Evolutionary conservation across 2,113 vertebrate species (phyloP).

Genomic region (Arvicanthis niloticus): DNA sequence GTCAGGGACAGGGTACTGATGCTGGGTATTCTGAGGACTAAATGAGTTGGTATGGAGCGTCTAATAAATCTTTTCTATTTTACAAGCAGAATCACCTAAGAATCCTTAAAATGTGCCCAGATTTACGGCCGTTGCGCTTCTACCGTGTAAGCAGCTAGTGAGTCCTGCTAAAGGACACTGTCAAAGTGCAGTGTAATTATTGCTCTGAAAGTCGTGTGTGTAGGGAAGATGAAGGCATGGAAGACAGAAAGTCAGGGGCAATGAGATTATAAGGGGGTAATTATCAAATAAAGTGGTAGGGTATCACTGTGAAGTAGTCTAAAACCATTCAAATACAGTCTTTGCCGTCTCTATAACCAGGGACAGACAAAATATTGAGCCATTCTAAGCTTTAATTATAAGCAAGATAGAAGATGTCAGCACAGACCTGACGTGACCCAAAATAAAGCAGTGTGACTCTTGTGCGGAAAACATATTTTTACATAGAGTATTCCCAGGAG

Average conservation of each 20-base stretch:
- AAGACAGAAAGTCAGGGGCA: slow-evolving; percentile 14
- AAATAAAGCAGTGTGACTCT: slow-evolving; percentile 33
- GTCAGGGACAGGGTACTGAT: neutral
- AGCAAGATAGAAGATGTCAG: slow-evolving; percentile 28
- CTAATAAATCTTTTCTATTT: slow-evolving; percentile 15
- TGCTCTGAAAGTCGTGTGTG: slow-evolving; percentile 12
- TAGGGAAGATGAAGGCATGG: neutral
- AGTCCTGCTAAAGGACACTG: neutral
- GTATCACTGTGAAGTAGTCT: neutral
- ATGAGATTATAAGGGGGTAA: neutral
- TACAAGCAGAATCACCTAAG: neutral
- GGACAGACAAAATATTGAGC: slow-evolving; percentile 6
- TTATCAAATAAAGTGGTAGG: slow-evolving; percentile 34
- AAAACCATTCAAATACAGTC: slow-evolving; percentile 8
- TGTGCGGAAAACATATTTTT: slow-evolving; percentile 26
- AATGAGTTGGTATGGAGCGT: neutral
- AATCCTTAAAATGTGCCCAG: slow-evolving; percentile 20
- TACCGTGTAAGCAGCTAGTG: slow-evolving; percentile 18
- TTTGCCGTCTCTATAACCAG: neutral
- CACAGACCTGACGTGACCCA: neutral
- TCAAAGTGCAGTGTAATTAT: neutral
- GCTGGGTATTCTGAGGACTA: neutral
- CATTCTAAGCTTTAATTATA: slow-evolving; percentile 27
- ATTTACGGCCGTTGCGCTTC: neutral
- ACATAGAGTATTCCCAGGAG: slow-evolving; percentile 25